Conservation (phyloP, 2,113 vertebrate species). For the Oreochromis aureus region DNA sequence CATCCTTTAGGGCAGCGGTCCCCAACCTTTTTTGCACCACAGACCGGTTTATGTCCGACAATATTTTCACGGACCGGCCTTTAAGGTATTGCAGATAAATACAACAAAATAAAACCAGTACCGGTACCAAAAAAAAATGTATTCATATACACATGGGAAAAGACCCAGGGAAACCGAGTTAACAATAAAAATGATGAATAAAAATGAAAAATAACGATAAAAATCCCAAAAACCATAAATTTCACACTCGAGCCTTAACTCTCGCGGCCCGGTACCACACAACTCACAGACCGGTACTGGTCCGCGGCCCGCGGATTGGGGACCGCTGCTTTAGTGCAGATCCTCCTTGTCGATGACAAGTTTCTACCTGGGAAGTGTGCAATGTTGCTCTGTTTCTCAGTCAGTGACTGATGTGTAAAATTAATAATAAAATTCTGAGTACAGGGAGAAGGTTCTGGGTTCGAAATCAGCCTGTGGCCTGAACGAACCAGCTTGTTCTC, state of each 20-base stretch:
- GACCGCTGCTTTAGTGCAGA: not conserved
- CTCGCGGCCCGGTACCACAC: not conserved
- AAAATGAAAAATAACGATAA: not conserved
- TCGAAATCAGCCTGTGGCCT: not conserved
- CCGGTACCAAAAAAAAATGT: not conserved
- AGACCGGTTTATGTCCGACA: not conserved
- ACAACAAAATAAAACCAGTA: not conserved
- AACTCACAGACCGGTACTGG: not conserved
- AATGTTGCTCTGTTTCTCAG: not conserved
- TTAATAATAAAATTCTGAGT: not conserved
- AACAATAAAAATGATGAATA: not conserved
- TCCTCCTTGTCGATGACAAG: not conserved
- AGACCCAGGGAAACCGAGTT: rapidly evolving
- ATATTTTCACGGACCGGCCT: too few relatives aligned
- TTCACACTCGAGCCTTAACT: not conserved
- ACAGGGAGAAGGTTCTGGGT: not conserved
- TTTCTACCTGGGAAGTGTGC: not conserved
- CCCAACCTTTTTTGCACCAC: not conserved
- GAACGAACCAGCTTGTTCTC: not conserved
- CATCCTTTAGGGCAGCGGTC: not conserved
- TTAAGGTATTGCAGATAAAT: too few relatives aligned
- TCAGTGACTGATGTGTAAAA: not conserved
- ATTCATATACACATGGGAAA: not conserved
- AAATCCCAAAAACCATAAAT: not conserved
- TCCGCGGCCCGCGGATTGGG: not conserved